Conservation (phyloP, 2,113 vertebrate species). For the Tinamus guttatus region DNA sequence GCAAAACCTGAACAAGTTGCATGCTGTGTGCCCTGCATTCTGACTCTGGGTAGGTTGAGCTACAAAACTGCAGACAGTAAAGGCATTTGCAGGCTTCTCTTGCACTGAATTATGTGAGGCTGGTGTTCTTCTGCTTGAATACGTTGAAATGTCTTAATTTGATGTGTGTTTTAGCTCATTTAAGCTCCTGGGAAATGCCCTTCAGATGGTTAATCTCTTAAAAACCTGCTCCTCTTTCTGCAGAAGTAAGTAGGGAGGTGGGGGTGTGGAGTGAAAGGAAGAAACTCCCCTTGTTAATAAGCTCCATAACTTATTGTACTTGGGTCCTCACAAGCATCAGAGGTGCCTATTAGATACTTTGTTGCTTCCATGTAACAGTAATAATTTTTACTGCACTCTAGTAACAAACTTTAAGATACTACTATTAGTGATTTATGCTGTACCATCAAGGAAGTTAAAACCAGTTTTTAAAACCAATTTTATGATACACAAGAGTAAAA, state of each 20-base stretch:
- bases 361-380: neutral
- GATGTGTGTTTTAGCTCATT: slow-evolving; percentile 5
- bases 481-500: slow-evolving; percentile 16
- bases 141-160: neutral
- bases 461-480: neutral
- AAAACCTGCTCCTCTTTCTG: neutral
- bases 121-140: neutral
- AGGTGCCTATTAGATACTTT: neutral
- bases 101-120: neutral
- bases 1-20: neutral
- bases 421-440: neutral
- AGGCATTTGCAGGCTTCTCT: neutral
- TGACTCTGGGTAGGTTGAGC: neutral
- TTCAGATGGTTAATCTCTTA: neutral
- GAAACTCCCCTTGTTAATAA: neutral
- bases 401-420: neutral
- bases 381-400: neutral
- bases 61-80: neutral
- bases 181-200: neutral
- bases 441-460: neutral
- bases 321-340: neutral
- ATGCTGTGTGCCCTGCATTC: neutral
- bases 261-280: neutral
- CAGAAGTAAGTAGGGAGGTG: neutral
- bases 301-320: neutral